These are phyloP conservation scores for Acanthopleura granulata DNA, from an alignment of 2,888 invertebrate genomes.

Conservation along the genomic window DNA sequence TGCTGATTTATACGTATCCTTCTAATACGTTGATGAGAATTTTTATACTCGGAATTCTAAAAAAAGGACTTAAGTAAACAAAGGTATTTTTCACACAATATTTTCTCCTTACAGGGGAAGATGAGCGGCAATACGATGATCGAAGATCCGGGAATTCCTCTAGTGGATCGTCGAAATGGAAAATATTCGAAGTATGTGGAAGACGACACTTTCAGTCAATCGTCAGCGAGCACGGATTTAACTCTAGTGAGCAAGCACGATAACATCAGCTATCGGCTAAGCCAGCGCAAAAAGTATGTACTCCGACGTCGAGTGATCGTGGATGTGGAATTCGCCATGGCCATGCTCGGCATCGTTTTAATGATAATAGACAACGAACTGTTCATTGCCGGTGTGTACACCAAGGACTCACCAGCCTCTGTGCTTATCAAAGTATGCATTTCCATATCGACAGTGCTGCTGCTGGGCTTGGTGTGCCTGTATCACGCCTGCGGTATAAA, in stretches of 20 bases:
- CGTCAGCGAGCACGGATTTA: slow-evolving; percentile 26
- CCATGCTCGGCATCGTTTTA: slow-evolving; percentile 47
- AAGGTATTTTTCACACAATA: background rate
- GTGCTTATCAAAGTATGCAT: slow-evolving; percentile 45
- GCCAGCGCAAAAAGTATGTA: slow-evolving; percentile 43
- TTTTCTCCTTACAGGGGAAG: slow-evolving; percentile 22
- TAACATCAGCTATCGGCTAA: slow-evolving; percentile 52
- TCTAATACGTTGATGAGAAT: too few relatives aligned
- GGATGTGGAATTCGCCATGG: slow-evolving; percentile 46
- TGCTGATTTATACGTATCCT: too few relatives aligned
- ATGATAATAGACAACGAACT: slow-evolving; percentile 58
- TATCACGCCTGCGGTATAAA: slow-evolving; percentile 46
- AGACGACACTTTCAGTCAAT: slow-evolving; percentile 30
- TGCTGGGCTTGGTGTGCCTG: slow-evolving; percentile 46
- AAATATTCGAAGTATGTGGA: slow-evolving; percentile 47
- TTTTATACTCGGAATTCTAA: too few relatives aligned
- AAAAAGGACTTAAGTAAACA: too few relatives aligned
- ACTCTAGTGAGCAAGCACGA: slow-evolving; percentile 38
- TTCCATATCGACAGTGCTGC: slow-evolving; percentile 44
- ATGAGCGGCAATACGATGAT: slow-evolving; percentile 26
- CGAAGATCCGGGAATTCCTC: slow-evolving; percentile 54
- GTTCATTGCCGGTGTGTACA: slow-evolving; percentile 34
- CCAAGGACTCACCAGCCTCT: slow-evolving; percentile 37
- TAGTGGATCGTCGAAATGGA: slow-evolving; percentile 44
- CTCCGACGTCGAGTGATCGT: slow-evolving; percentile 46